Base-by-base conservation (phyloP, 2,888 invertebrate species). In the Thumatha senex region DNA sequence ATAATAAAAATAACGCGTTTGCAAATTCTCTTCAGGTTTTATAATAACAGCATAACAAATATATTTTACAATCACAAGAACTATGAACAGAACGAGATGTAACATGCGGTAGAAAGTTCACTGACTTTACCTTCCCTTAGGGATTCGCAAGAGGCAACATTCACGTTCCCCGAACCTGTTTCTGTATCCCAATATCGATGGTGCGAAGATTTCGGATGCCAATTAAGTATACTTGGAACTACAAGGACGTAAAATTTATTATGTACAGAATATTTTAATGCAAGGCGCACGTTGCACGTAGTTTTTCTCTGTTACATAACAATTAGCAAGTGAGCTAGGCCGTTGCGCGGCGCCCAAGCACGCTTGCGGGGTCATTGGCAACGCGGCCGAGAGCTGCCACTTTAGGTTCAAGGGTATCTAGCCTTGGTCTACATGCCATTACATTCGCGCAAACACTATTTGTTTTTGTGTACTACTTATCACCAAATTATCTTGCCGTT, bases 341-440 rank as follows among this genome's bases (percentile, higher is more conserved):
- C 65, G 71, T 57, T 67, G 63, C 61, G 71, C 62, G 71, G 75
- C 67, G 76, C 76, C 76, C 92, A 92, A 92, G 92, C 92, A 92
- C 92, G 92, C 86, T 87, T 86, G 85, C 87, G 91, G 91, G 93
- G 93, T 93, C 93, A 93, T 92, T 92, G 92, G 91, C 92, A 90
- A 92, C 82, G 88, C 89, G 92, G 86, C 88, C 89, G 87, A 87
- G 84, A 85, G 90, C 89, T 89, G 92, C 92, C 90, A 86, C 91
- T 89, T 76, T 88, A 89, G 88, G 92, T 92, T 92, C 89, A 90
- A 90, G 90, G 90, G 89, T 90, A 89, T 80, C 78, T 80, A 76
- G 76, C 79, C 72, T 72, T 60, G 84, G 84, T 74, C 82, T 84
- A 89, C 86, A 88, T 88, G 84, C 76, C 67, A 62, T 67, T 69